phyloP scores from a whole-genome alignment of 2,888 invertebrate species.

The Nomada goodeniana region DNA sequence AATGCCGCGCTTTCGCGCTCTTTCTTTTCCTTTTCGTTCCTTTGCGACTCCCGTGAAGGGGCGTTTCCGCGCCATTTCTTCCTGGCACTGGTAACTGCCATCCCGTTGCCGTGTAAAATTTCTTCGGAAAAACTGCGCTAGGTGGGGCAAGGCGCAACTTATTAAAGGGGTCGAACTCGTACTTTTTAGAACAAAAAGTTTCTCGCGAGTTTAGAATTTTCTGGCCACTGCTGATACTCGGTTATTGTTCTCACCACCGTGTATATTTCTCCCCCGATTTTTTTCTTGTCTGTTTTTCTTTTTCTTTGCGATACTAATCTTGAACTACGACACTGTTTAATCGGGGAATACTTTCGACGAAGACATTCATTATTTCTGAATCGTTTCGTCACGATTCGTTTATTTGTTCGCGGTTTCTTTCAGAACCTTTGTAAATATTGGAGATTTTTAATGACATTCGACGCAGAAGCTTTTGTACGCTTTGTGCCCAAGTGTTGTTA shows the following conservation, averaged over 20 bases:
- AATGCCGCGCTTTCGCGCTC: slow-evolving; percentile 63
- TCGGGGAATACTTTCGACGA: background rate
- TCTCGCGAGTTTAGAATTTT: slow-evolving; percentile 69
- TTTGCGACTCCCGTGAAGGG: slow-evolving; percentile 42
- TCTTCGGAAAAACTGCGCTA: slow-evolving; percentile 66
- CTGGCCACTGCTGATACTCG: slow-evolving; percentile 24
- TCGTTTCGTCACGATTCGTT: background rate
- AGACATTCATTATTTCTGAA: background rate
- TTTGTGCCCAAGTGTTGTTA: no score
- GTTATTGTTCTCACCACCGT: slow-evolving; percentile 3
- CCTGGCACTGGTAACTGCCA: slow-evolving; percentile 44
- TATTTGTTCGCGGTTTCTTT: background rate
- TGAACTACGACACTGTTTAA: slow-evolving; percentile 5
- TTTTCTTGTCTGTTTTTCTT: background rate
- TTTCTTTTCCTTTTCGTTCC: slow-evolving; percentile 48
- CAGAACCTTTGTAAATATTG: no score
- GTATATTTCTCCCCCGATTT: background rate
- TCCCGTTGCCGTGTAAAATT: slow-evolving; percentile 70
- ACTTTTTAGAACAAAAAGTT: slow-evolving; percentile 58
- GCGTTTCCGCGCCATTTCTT: slow-evolving; percentile 69
- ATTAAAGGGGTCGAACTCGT: slow-evolving; percentile 70
- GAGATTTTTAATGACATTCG: no score
- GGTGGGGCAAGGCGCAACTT: slow-evolving; percentile 53
- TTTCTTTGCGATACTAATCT: background rate
- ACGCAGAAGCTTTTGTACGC: no score